Percentiles rank a stretch among this genome's conserved stretches.
Conservation (phyloP, 2,113 vertebrate species). For the Nicator chloris region DNA sequence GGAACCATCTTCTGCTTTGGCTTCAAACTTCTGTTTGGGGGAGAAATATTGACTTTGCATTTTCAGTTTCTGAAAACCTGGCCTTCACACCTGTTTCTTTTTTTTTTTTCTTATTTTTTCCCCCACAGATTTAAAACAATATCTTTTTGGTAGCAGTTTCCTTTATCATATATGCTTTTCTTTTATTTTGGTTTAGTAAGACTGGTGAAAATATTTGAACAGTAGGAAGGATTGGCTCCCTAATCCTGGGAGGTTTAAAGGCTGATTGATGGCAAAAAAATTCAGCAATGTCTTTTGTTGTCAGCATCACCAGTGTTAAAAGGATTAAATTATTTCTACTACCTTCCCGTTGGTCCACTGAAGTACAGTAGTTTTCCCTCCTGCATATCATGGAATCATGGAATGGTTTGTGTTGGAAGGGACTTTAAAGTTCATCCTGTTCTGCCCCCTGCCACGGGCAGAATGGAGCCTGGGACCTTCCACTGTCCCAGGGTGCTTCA, state of each 20-base stretch:
- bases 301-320: neutral
- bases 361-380: neutral
- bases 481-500: accelerated
- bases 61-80: neutral
- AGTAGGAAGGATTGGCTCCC: neutral
- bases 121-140: accelerated
- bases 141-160: neutral
- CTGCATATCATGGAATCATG: neutral
- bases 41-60: neutral
- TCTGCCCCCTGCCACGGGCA: neutral
- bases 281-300: neutral
- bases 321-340: neutral
- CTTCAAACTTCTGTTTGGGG: neutral
- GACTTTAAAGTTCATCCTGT: neutral
- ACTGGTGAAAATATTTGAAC: constrained; percentile 6
- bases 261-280: neutral
- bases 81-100: no score
- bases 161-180: neutral
- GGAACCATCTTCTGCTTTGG: neutral
- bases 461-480: neutral
- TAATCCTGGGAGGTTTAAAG: neutral
- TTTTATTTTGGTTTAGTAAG: neutral
- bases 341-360: neutral
- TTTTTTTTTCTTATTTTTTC: accelerated
- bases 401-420: neutral